Evolutionary conservation across 2,888 invertebrate species (phyloP), one percentile per base, ranked within the genome.

Genomic region (Eulithis prunata): DNA sequence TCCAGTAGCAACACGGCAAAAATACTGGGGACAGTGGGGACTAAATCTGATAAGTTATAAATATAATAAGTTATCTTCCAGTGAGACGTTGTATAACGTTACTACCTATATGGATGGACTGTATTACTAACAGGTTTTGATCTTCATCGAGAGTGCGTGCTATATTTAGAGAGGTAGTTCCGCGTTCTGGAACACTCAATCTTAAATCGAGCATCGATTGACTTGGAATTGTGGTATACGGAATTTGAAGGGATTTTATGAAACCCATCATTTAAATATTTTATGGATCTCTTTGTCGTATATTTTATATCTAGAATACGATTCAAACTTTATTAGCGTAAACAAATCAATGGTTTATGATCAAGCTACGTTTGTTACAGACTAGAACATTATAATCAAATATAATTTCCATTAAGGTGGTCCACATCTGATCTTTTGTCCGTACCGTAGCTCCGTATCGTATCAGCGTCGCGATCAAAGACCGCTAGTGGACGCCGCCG

Each of bases 101-200:
- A 41, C 45, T 13, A n/a, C n/a, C n/a, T n/a, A 45, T 53, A 45
- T 53, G 43, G 10, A 59, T 41, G 41, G 41, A 59, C 32, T 59
- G 8, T 43, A 51, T 43, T 32, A 45, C 13, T 10, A 8, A 43
- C 55, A 21, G 11, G 41, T 8, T 58, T 55, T 46, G 55, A 62
- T 66, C 46, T 65, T 57, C 45, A 58, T 46, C 49, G 54, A 52
- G 46, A 60, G 80, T 77, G 82, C 78, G 80, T 82, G 84, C 85
- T 89, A 89, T 82, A 85, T 87, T 84, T 88, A 85, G 69, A 76
- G 75, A 79, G 77, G 79, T 75, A 72, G 78, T 75, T 77, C 78
- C 76, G 70, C 75, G 75, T 72, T 75, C 75, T 75, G 77, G 76
- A 78, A 78, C 55, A 46, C 78, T 77, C 78, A 71, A 74, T 77